phyloP scores from a whole-genome alignment of 1,140 invertebrate species.

The Uloborus diversus region DNA sequence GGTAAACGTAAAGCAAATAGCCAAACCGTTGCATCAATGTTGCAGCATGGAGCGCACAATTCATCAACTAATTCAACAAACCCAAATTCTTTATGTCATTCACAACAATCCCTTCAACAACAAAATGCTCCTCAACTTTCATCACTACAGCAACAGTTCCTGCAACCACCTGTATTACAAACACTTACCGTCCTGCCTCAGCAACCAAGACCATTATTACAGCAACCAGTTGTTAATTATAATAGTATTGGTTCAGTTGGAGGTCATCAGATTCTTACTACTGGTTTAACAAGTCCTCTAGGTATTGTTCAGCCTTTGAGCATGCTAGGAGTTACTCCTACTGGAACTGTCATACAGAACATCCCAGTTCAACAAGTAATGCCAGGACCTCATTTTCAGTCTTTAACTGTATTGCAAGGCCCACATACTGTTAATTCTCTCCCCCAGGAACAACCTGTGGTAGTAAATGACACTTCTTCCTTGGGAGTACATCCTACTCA shows the following conservation, averaged over 20 bases:
- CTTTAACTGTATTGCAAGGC: slow-evolving; percentile 42
- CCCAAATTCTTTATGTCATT: slow-evolving; percentile 21
- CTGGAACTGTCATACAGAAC: slow-evolving; percentile 55
- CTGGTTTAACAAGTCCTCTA: slow-evolving; percentile 45
- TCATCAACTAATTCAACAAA: slow-evolving; percentile 28
- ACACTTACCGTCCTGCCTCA: slow-evolving; percentile 55
- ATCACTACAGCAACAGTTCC: slow-evolving; percentile 40
- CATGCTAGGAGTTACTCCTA: slow-evolving; percentile 47
- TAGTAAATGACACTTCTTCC: slow-evolving; percentile 54
- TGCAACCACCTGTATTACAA: slow-evolving; percentile 54
- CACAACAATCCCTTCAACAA: slow-evolving; percentile 15
- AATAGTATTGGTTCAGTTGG: slow-evolving; percentile 46
- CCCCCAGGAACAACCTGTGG: slow-evolving; percentile 53
- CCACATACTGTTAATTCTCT: slow-evolving; percentile 47
- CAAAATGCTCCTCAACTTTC: slow-evolving; percentile 31
- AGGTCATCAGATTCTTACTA: slow-evolving; percentile 48
- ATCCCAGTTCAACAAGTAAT: slow-evolving; percentile 55
- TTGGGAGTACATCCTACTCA: slow-evolving; percentile 51
- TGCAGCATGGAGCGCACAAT: slow-evolving; percentile 76
- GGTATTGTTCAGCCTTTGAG: slow-evolving; percentile 54
- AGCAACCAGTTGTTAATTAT: slow-evolving; percentile 53
- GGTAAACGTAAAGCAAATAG: slow-evolving; percentile 78
- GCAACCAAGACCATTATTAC: slow-evolving; percentile 40
- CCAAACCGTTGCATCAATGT: slow-evolving; percentile 77
- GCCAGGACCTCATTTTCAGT: slow-evolving; percentile 53